Percentiles rank a stretch among this genome's conserved stretches.
Conservation (phyloP, 2,888 invertebrate genomes). For the Bruchidius siliquastri region DNA sequence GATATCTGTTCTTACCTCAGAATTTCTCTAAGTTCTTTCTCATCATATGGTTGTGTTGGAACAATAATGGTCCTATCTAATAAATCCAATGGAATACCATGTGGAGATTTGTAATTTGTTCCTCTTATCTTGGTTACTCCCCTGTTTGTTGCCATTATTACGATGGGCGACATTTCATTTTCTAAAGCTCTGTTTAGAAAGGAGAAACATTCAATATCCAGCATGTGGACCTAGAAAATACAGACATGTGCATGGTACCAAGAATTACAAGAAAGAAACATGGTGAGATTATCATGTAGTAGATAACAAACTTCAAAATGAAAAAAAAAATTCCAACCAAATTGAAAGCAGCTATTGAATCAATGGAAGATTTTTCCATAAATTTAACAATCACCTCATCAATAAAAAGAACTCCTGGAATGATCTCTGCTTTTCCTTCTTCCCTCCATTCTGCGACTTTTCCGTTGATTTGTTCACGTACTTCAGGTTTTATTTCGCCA, state of each 20-base stretch:
- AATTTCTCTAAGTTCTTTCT: conserved; percentile 86
- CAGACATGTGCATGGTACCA: conserved; percentile 1
- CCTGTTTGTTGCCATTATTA: conserved; percentile 98
- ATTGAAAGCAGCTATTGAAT: neutral
- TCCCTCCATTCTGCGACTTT: conserved; percentile 96
- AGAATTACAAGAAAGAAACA: no score
- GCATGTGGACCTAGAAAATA: conserved; percentile 75
- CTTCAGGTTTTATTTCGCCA: conserved; percentile 96
- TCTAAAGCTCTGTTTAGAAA: conserved; percentile 96
- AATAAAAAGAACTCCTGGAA: conserved; percentile 94
- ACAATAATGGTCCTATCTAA: conserved; percentile 94
- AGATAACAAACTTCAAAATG: neutral
- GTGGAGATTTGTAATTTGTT: conserved; percentile 76
- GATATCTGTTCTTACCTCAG: conserved; percentile 53
- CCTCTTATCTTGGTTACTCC: conserved; percentile 93
- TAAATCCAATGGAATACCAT: conserved; percentile 95
- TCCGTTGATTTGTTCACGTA: conserved; percentile 95
- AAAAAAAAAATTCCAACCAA: neutral
- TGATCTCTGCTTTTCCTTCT: conserved; percentile 98
- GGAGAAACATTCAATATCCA: conserved; percentile 99
- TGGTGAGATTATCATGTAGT: no score
- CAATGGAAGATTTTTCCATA: neutral
- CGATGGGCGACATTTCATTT: conserved; percentile 94
- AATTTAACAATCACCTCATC: conserved; percentile 66
- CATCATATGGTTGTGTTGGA: conserved; percentile 81